These are phyloP conservation scores for Acrocephalus arundinaceus DNA, from an alignment of 2,113 vertebrate species.

Conservation along the genomic window DNA sequence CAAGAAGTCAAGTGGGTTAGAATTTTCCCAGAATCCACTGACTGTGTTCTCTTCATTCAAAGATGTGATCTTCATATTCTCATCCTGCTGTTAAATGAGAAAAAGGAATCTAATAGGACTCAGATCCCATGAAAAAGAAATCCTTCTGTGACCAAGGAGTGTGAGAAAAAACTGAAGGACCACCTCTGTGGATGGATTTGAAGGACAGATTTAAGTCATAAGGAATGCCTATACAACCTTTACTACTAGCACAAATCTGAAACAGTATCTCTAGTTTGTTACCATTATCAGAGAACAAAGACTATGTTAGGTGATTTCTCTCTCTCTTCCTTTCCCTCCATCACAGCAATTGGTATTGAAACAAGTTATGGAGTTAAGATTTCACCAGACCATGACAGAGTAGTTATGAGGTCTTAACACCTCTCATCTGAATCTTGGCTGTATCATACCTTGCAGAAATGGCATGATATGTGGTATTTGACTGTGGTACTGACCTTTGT, in stretches of 20 bases:
- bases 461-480: rapidly evolving
- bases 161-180: not conserved
- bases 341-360: not conserved
- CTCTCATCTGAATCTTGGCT: not conserved
- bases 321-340: not conserved
- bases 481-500: not conserved
- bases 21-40: not conserved
- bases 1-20: not conserved
- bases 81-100: not conserved
- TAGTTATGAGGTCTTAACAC: not conserved
- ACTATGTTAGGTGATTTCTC: not conserved
- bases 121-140: not conserved
- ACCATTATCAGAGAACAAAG: not conserved
- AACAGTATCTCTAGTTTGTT: not conserved
- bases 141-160: not conserved
- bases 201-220: not conserved
- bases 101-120: not conserved
- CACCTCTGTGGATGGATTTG: not conserved
- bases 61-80: not conserved
- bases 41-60: not conserved
- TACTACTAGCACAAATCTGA: not conserved
- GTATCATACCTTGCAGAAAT: not conserved
- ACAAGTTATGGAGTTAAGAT: not conserved
- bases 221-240: not conserved
- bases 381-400: not conserved